These are phyloP conservation scores for Pseudachorutes palmiensis DNA, from an alignment of 1,140 invertebrate genomes.

Conservation along the genomic window DNA sequence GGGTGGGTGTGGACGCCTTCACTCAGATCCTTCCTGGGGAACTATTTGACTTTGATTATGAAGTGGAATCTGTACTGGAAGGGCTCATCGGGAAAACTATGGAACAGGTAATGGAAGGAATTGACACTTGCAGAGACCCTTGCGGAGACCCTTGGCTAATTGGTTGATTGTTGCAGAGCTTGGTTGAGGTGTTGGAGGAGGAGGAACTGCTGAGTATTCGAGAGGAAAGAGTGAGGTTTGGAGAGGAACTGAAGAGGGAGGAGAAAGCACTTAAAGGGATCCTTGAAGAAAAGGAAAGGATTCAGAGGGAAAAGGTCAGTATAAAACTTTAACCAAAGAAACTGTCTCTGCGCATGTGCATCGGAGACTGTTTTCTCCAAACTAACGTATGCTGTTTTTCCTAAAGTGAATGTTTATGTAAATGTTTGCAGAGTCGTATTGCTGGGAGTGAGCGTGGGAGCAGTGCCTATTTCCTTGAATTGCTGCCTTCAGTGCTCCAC, in stretches of 20 bases:
- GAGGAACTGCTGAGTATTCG: slow-evolving; percentile 19
- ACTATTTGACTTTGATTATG: slow-evolving; percentile 19
- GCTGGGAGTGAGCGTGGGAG: background rate
- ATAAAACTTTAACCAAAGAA: no score
- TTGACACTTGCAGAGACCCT: slow-evolving; percentile 11
- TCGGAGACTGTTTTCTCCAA: no score
- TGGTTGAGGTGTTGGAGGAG: slow-evolving; percentile 24
- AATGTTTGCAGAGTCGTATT: no score
- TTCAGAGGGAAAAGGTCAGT: slow-evolving; percentile 22
- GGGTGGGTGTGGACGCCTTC: slow-evolving; percentile 15
- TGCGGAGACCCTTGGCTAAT: no score
- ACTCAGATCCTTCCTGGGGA: slow-evolving; percentile 24
- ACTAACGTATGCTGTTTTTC: no score
- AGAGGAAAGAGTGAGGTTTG: slow-evolving; percentile 21
- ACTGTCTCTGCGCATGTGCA: no score
- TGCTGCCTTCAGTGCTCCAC: slow-evolving; percentile 34
- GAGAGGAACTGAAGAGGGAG: slow-evolving; percentile 11
- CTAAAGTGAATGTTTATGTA: no score
- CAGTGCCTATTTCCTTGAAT: slow-evolving; percentile 30
- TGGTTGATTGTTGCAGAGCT: slow-evolving; percentile 9
- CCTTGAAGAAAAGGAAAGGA: slow-evolving; percentile 14
- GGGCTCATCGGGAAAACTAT: slow-evolving; percentile 20
- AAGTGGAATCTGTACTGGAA: slow-evolving; percentile 19
- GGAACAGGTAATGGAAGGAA: slow-evolving; percentile 16
- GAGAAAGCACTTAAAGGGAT: slow-evolving; percentile 12